Conservation (phyloP, 2,113 vertebrate genomes). For the Coptodon bakossiorum region DNA sequence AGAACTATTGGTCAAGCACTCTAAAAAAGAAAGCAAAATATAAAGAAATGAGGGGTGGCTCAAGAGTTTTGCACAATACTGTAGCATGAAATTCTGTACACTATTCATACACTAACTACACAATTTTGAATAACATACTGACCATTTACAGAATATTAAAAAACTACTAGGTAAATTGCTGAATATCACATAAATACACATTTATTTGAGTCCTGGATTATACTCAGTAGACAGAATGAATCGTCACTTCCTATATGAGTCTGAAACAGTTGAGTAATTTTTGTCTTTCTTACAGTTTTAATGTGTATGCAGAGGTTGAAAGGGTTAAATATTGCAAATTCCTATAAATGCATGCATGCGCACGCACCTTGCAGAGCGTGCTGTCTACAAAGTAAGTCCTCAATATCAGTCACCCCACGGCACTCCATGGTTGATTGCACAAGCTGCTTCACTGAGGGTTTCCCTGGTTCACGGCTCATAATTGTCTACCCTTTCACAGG, state of each 20-base stretch:
- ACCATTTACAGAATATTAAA: not conserved
- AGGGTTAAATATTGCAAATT: not conserved
- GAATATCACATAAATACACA: not conserved
- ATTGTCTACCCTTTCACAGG: slow-evolving; percentile 58
- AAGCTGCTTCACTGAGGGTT: slow-evolving; percentile 25
- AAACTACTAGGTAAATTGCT: not conserved
- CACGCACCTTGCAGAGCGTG: not conserved
- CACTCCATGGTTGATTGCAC: slow-evolving; percentile 23
- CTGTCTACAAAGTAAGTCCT: not conserved
- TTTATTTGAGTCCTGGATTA: not conserved
- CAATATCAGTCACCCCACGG: not conserved
- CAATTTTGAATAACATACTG: not conserved
- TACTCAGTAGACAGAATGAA: not conserved
- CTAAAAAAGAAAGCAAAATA: not conserved
- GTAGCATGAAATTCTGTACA: not conserved
- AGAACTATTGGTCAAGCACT: not conserved
- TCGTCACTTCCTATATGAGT: not conserved
- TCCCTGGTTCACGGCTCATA: slow-evolving; percentile 58
- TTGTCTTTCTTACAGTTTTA: not conserved
- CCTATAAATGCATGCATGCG: not conserved
- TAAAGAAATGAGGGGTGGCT: not conserved
- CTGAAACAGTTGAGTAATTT: not conserved
- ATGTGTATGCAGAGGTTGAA: not conserved
- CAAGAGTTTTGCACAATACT: not conserved
- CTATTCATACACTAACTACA: not conserved